Percentiles rank a stretch among this genome's conserved stretches.
Conservation (phyloP, 2,888 invertebrate species). For the Diabrotica balteata region DNA sequence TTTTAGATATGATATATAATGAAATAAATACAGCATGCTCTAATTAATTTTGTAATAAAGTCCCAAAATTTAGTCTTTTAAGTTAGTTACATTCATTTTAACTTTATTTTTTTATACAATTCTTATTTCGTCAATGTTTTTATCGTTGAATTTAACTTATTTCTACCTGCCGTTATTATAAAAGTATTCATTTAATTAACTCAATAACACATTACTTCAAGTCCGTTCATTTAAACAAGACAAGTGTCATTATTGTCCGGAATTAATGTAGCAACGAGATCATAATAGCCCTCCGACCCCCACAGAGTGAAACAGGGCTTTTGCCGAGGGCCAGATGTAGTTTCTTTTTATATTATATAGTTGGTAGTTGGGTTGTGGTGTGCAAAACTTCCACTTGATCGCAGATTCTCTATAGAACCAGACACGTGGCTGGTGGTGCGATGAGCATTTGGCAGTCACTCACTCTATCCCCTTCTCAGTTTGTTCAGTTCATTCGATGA, state of each 20-base stretch:
- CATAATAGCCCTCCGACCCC: slow-evolving; percentile 34
- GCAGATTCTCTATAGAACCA: slow-evolving; percentile 31
- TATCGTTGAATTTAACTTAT: no score
- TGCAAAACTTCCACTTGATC: slow-evolving; percentile 41
- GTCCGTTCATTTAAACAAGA: slow-evolving; percentile 6
- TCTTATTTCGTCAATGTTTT: no score
- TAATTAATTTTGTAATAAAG: no score
- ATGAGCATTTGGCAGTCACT: slow-evolving; percentile 44
- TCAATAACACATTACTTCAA: background rate
- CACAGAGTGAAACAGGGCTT: slow-evolving; percentile 16
- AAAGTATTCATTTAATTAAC: no score
- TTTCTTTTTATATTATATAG: slow-evolving; percentile 23
- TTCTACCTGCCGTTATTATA: no score
- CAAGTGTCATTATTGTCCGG: slow-evolving; percentile 37
- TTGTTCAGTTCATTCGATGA: slow-evolving; percentile 38
- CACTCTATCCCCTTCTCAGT: slow-evolving; percentile 29
- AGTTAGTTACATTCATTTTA: no score
- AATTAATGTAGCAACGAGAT: slow-evolving; percentile 34
- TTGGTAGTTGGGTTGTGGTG: slow-evolving; percentile 36
- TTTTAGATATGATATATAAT: no score
- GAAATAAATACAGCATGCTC: no score
- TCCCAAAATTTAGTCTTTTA: no score
- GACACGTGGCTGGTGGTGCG: slow-evolving; percentile 32
- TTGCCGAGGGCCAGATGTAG: slow-evolving; percentile 29
- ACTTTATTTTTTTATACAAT: no score